phyloP scores from a whole-genome alignment of 2,113 vertebrate genomes.

The Thryonomys swinderianus region DNA sequence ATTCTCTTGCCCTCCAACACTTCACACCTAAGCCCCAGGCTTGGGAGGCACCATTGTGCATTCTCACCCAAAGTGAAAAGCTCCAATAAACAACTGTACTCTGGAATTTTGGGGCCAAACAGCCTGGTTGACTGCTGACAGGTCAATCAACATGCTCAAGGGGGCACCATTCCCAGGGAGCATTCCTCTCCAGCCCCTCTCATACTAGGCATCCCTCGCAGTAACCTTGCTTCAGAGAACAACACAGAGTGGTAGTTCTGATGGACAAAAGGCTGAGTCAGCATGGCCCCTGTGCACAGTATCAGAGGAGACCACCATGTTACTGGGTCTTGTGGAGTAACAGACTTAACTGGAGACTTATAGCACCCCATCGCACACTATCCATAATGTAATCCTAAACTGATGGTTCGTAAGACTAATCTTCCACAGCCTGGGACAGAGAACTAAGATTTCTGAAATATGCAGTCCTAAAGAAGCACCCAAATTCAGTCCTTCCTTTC shows the following conservation, averaged over 20 bases:
- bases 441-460: constrained; percentile 3
- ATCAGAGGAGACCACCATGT: background rate
- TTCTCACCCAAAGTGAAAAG: background rate
- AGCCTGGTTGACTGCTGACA: background rate
- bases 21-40: background rate
- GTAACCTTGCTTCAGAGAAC: background rate
- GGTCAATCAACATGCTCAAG: background rate
- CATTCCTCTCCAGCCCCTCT: background rate
- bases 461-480: background rate
- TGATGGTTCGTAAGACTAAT: background rate
- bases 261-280: background rate
- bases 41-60: background rate
- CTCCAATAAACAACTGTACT: background rate
- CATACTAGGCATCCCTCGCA: background rate
- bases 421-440: background rate
- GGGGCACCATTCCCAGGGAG: background rate
- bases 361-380: background rate
- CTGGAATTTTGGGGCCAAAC: background rate
- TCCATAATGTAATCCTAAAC: background rate
- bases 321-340: background rate
- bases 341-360: background rate
- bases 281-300: background rate
- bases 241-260: background rate
- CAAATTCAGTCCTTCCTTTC: background rate
- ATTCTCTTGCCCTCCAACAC: background rate